phyloP scores from a whole-genome alignment of 2,113 vertebrate species.

The Grammomys dolichurus region DNA sequence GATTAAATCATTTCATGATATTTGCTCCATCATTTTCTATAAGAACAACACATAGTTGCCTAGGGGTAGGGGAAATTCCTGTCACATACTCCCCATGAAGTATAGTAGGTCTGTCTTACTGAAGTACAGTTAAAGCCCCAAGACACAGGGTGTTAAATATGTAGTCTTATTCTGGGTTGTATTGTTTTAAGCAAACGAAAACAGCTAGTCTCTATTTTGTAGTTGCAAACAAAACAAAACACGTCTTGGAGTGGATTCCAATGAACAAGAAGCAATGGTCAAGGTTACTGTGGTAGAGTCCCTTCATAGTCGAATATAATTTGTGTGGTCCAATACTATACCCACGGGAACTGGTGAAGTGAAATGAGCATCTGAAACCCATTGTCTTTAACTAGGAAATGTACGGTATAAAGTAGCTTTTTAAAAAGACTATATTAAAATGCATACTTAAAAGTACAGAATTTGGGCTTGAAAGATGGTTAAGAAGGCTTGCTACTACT shows the following conservation, averaged over 20 bases:
- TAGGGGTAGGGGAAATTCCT: neutral
- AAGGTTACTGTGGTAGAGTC: neutral
- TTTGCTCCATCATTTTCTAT: neutral
- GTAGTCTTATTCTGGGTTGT: neutral
- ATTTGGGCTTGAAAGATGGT: neutral
- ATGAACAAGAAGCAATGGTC: neutral
- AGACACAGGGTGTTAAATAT: neutral
- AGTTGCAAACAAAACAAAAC: neutral
- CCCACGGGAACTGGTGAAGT: neutral
- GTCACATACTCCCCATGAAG: neutral
- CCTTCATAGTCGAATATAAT: neutral
- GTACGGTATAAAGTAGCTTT: neutral
- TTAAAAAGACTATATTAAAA: neutral
- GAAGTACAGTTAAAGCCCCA: neutral
- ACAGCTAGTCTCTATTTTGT: neutral
- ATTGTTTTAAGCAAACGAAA: neutral
- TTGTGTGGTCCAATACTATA: neutral
- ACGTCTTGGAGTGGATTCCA: neutral
- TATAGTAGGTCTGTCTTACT: neutral
- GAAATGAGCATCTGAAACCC: constrained; percentile 13
- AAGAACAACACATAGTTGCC: neutral
- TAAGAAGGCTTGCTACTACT: neutral
- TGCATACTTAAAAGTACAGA: neutral
- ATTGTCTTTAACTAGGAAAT: neutral
- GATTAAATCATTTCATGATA: neutral